Base-by-base conservation (phyloP, 2,797 vertebrate species). In the Glyptemys insculpta region DNA sequence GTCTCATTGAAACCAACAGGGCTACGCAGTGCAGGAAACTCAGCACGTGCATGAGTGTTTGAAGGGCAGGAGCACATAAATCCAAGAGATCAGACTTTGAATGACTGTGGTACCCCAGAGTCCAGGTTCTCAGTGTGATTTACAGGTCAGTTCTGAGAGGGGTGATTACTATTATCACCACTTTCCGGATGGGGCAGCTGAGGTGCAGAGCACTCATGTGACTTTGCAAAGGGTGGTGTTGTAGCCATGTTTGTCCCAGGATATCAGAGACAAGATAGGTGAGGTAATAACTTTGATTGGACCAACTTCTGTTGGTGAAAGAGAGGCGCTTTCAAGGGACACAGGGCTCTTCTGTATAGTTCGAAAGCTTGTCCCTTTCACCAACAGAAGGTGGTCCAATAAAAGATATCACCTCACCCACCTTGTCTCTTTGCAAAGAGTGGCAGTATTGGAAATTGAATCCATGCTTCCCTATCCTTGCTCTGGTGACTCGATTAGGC, bases 141-240 rank as follows among this genome's bases (percentile, higher is more conserved):
- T 79, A 62, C 79, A 88, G 50, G n/a, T 4, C 5, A 11, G 1
- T 79, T 57, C 34, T 6, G 4, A 1, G 83, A 83, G 11, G 3
- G 34, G 11, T 76, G 94, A 76, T 4, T 31, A 4, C 3, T 27
- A 11, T 62, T 8, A 12, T 4, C 1, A 76, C 11, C 7, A 87
- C 95, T 79, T 81, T 56, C 68, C 44, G 52, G 44, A 10, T 31
- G 50, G 29, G 5, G 27, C 52, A 84, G 88, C 47, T 29, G 52
- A 86, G 37, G 52, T 23, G n/a, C 0, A 0, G 9, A 56, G 41
- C 49, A 18, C 8, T 23, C 8, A 37, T 79, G 3, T 16, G 34
- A 83, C 5, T 10, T 80, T 37, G n/a, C 50, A n/a, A 21, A 68
- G 62, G 14, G 10, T 53, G 49, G 1, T 57, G 56, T 57, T 25